phyloP scores from a whole-genome alignment of 2,797 vertebrate species.

The Otolemur crassicaudatus region DNA sequence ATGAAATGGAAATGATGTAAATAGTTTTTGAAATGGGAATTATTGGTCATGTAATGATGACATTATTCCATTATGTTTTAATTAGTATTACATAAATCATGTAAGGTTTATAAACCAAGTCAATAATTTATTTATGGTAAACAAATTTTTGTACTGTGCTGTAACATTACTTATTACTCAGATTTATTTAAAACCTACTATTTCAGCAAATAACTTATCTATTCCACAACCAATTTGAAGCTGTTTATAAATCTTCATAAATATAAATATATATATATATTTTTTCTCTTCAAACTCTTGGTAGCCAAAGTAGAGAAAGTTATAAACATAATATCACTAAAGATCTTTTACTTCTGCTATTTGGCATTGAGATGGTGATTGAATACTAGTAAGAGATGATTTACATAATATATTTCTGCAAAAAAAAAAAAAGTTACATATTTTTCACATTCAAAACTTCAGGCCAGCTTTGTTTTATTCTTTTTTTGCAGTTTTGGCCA shows the following conservation, averaged over 20 bases:
- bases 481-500: too few relatives aligned
- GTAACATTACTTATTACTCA: conserved; percentile 51
- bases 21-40: conserved; percentile 57
- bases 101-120: conserved; percentile 75
- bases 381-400: neutral
- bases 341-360: neutral
- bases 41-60: conserved; percentile 53
- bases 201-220: conserved; percentile 45
- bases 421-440: neutral
- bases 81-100: conserved; percentile 56
- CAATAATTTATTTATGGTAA: conserved; percentile 65
- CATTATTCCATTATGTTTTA: conserved; percentile 63
- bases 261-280: neutral
- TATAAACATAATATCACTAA: neutral
- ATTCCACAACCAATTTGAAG: neutral
- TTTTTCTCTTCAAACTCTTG: neutral
- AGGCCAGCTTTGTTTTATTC: neutral
- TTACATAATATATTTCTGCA: neutral
- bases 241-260: neutral
- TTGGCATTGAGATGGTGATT: neutral
- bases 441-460: neutral
- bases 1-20: conserved; percentile 31
- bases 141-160: conserved; percentile 1
- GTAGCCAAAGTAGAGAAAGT: neutral
- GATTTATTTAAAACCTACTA: conserved; percentile 78